Base-by-base conservation (phyloP, 2,888 invertebrate genomes). In the Dicranocentrus wangi region DNA sequence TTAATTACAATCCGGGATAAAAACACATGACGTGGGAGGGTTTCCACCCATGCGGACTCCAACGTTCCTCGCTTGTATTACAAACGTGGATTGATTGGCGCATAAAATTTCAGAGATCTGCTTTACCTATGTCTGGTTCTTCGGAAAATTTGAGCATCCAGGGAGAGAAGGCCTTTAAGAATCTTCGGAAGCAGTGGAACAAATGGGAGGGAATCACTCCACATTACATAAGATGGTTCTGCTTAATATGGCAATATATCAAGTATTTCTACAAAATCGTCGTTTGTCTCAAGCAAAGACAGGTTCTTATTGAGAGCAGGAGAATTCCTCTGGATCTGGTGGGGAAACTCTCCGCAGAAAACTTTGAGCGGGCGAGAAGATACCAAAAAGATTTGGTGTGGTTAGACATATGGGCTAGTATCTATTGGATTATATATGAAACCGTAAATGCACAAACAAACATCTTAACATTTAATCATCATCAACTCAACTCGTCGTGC, bases 371-470 rank as follows among this genome's bases (percentile, higher is more conserved):
- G 85, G 90, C 91, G 0, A 87, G 91, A 7, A 84, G 88, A 8
- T 91, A 92, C 87, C 89, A 89, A 61, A 87, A 91, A 42, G 91
- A 91, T 86, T 90, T 90, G 82, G 90, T 89, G 82, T 87, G 87
- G 43, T 91, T 90, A 87, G 89, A 89, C 1, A 89, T 91, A 84
- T 88, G 89, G 85, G 87, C 88, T 15, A 88, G 88, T 2, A 82
- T 90, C 42, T 91, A 89, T 87, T 88, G 88, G 47, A 90, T 90
- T 83, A 55, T 90, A 1, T 88, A 90, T 77, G 88, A 88, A 13
- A 90, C 90, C 10, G 90, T 91, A 87, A 87, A 88, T 86, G 15
- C 15, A 13, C 42, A 3, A 1, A 43, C 43, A 1, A n/a, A n/a
- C n/a, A n/a, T n/a, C n/a, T 13, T 5, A 39, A 39, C 5, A 39